Base-by-base conservation (phyloP, 2,888 invertebrate genomes). In the Pharmacophagus antenor region DNA sequence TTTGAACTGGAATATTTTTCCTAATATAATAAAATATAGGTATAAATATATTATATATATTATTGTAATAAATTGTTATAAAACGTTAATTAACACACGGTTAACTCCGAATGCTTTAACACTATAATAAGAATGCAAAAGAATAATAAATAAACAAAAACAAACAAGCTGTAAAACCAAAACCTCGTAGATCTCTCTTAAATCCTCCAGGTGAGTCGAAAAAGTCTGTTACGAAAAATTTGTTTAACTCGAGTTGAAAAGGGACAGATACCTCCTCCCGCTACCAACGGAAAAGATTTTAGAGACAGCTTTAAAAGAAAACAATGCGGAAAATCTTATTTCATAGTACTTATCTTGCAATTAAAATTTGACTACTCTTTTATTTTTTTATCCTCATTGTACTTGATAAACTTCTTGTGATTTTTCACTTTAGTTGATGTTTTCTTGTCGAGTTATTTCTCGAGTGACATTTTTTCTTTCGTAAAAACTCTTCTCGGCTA, bases 141-240 rank as follows among this genome's bases (percentile, higher is more conserved):
- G 20, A 55, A 27, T n/a, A 47, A 22, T 27, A 21, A 41, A 27
- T n/a, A 61, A 56, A 47, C 15, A 52, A 69, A 69, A 66, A 68
- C 67, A 77, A 80, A 78, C 77, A 78, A 77, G 74, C 75, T 73
- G 78, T 77, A 84, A 84, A 84, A 81, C 80, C 77, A 77, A 82
- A 82, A 79, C 73, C 82, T 76, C 76, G 79, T 78, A 80, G 78
- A 84, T 85, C 84, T 80, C 72, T 80, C 72, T 65, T 73, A 84
- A 87, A 88, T 85, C 85, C 85, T 79, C 72, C 67, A 83, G 80
- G 80, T 80, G 82, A 81, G 79, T 77, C 79, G 73, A 77, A 76
- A 82, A 85, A 85, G 82, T 84, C 86, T 85, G 82, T 86, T 86
- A 82, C 73, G 74, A 80, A 71, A 85, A 87, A 88, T 86, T 85